Conservation (phyloP, 2,888 invertebrate genomes). For the Isoperla grammatica region DNA sequence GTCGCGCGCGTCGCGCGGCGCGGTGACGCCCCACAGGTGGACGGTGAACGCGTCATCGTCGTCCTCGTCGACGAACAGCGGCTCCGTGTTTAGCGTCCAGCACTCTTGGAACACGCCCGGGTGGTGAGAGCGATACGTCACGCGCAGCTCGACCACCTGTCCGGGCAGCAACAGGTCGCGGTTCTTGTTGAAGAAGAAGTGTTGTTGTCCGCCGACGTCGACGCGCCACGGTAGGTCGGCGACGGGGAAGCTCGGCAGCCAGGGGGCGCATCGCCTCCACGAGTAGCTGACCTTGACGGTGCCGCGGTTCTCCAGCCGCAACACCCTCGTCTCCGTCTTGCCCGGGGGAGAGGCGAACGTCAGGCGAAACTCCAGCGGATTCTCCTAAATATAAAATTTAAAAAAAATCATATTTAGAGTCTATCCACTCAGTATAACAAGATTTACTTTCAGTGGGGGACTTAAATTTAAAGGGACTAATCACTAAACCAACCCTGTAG, state of each 20-base stretch:
- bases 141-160: not conserved
- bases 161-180: constrained; percentile 1
- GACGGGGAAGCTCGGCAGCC: not conserved
- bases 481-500: too few species aligned
- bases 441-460: too few species aligned
- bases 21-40: not conserved
- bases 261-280: not conserved
- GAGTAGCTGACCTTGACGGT: not conserved
- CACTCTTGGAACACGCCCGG: constrained; percentile 1
- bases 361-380: not conserved
- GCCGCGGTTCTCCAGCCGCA: constrained; percentile 1
- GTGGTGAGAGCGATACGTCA: not conserved
- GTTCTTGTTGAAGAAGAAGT: constrained; percentile 11
- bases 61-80: not conserved
- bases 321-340: not conserved
- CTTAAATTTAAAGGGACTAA: too few species aligned
- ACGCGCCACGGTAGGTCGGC: not conserved
- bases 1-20: not conserved
- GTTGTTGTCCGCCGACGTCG: not conserved
- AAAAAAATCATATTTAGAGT: too few species aligned
- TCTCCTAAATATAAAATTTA: too few species aligned
- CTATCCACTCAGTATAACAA: too few species aligned
- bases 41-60: not conserved
- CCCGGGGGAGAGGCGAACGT: not conserved
- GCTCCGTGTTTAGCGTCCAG: constrained; percentile 2